Evolutionary conservation across 2,797 vertebrate genomes (phyloP), one percentile per base, ranked within the genome.

Genomic region (Hylomyscus alleni): DNA sequence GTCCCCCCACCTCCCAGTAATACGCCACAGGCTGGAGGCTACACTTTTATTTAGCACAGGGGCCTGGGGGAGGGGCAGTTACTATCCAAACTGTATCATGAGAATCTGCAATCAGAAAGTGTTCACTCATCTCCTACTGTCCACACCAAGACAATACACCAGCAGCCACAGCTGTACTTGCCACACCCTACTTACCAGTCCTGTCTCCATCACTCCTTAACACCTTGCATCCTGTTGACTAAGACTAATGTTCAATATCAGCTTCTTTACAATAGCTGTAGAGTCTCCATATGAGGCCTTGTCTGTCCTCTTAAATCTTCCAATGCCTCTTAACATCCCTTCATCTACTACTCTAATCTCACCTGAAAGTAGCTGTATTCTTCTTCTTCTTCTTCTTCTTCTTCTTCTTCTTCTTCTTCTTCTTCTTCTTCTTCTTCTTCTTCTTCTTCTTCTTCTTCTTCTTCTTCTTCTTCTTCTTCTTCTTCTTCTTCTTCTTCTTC

Each of bases 111-210:
- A 52, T 15, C 34, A 86, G 26, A 37, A 56, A 34, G 22, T 44
- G n/a, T 82, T 88, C 77, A 34, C 10, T 7, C 2, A 6, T 29
- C 58, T 40, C 12, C 11, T 13, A 22, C 19, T 9, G 37, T 92
- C 37, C 29, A 54, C 29, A 86, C 31, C 15, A 62, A 78, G 15
- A 7, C 8, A 24, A 6, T 9, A 3, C 40, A 60, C 22, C 37
- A 37, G 34, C 29, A 60, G 56, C 22, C 26, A 47, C n/a, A 19
- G 37, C 62, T 56, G 20, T 17, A 50, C 54, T 26, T n/a, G n/a
- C n/a, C n/a, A 20, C 0, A 0, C 8, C 20, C 34, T 14, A 5
- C 50, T 11, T n/a, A 17, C 15, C 20, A 22, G 24, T 14, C 24
- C 60, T 40, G 19, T 37, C 24, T 34, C n/a, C 0, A 0, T 37